These are phyloP conservation scores for Hydractinia symbiolongicarpus DNA, from an alignment of 30 jellyfish, hydroid and myxozoan species.

Conservation along the genomic window DNA sequence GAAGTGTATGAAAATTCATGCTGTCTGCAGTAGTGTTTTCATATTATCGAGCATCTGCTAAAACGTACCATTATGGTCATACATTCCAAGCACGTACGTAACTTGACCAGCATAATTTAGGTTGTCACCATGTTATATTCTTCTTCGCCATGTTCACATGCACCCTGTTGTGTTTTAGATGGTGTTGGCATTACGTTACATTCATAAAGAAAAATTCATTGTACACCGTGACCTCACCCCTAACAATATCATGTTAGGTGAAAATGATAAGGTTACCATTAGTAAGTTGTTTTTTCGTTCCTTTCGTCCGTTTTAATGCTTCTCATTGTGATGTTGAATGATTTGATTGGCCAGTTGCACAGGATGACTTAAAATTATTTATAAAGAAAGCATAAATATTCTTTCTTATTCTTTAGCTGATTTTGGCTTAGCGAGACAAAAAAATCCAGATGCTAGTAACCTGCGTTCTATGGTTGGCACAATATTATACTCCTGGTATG, in stretches of 20 bases:
- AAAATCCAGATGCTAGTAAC: conserved; percentile 86
- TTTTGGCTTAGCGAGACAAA: conserved; percentile 93
- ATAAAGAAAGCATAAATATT: not conserved
- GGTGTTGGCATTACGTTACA: conserved; percentile 81
- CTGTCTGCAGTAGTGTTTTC: too few relatives aligned
- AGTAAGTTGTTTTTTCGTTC: conserved; percentile 45
- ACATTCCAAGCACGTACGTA: too few relatives aligned
- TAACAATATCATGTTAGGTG: conserved; percentile 95
- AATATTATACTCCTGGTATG: conserved; percentile 87
- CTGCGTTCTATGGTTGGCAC: conserved; percentile 96
- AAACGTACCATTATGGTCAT: too few relatives aligned
- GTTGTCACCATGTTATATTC: too few relatives aligned
- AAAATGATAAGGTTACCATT: conserved; percentile 85
- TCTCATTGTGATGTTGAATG: too few relatives aligned
- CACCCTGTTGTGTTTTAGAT: conserved; percentile 35
- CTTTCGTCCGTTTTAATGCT: not conserved
- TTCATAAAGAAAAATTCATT: conserved; percentile 87
- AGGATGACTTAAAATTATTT: not conserved
- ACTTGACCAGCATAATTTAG: too few relatives aligned
- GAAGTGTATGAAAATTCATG: too few relatives aligned
- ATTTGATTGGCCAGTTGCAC: not conserved
- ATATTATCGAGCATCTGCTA: too few relatives aligned
- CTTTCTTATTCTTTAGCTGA: conserved; percentile 51
- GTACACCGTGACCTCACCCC: conserved; percentile 95
- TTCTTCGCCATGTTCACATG: not conserved